Evolutionary conservation across 2,888 invertebrate genomes (phyloP).

Genomic region (Drosophila prostipennis): DNA sequence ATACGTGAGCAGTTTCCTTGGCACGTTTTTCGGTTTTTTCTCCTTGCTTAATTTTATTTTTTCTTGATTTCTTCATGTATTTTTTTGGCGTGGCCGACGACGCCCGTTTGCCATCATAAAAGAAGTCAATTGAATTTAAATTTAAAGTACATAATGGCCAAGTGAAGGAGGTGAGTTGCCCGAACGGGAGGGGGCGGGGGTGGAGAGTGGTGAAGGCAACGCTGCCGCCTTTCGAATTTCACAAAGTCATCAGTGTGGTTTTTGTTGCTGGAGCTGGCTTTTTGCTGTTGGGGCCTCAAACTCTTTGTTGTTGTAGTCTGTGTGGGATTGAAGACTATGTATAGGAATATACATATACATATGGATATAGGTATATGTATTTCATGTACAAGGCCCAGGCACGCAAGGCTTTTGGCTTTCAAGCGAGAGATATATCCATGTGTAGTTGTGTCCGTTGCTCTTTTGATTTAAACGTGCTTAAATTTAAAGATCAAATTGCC

Average conservation of each 20-base stretch:
- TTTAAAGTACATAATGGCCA: constrained; percentile 79
- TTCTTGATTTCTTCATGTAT: constrained; percentile 18
- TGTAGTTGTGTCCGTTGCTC: constrained; percentile 62
- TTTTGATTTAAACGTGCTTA: constrained; percentile 78
- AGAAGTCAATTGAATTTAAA: constrained; percentile 80
- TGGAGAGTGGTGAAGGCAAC: constrained; percentile 34
- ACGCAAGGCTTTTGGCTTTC: constrained; percentile 46
- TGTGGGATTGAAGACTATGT: constrained; percentile 61
- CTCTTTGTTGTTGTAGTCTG: constrained; percentile 56
- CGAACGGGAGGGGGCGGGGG: constrained; percentile 2
- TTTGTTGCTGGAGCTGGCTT: constrained; percentile 54
- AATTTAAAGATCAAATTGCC: constrained; percentile 78
- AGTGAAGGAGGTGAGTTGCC: constrained; percentile 33
- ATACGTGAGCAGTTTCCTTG: constrained; percentile 67
- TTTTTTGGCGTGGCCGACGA: constrained; percentile 67
- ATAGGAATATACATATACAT: constrained; percentile 36
- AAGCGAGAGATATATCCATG: constrained; percentile 29
- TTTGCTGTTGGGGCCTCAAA: constrained; percentile 39
- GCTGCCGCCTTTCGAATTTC: constrained; percentile 77
- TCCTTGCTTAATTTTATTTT: constrained; percentile 35
- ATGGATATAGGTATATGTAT: constrained; percentile 33
- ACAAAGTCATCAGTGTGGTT: constrained; percentile 74
- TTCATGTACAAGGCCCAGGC: constrained; percentile 42
- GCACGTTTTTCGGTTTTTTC: constrained; percentile 63
- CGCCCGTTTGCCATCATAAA: constrained; percentile 78